A percentile compares a stretch with the other conserved stretches of the same genome.
These are phyloP conservation scores for Wasmannia auropunctata DNA, from an alignment of 1,140 invertebrate genomes.

Conservation along the genomic window DNA sequence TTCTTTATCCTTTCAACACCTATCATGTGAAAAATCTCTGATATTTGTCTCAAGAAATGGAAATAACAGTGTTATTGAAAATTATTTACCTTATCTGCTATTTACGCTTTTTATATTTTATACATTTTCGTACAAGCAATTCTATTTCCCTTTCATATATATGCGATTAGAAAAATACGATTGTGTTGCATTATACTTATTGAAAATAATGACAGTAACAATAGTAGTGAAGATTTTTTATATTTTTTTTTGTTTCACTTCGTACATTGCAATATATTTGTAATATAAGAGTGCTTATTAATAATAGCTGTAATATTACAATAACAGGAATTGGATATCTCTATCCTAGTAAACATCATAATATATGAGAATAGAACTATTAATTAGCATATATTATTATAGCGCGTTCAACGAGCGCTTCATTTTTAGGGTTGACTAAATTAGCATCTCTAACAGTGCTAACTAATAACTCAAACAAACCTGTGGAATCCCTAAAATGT, in stretches of 20 bases:
- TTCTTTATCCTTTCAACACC: not conserved
- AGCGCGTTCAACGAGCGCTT: not conserved
- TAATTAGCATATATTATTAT: conserved; percentile 45
- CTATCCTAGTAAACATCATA: conserved; percentile 1
- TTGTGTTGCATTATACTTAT: not conserved
- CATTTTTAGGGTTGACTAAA: not conserved
- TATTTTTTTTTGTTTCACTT: not conserved
- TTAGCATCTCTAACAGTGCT: conserved; percentile 24
- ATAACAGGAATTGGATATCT: not conserved
- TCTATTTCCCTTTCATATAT: not conserved
- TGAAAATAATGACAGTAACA: not conserved
- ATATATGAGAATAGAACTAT: conserved; percentile 23
- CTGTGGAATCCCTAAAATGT: not conserved
- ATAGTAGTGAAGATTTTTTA: not conserved
- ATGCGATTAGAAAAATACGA: not conserved
- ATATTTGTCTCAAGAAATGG: not conserved
- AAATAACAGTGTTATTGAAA: not conserved
- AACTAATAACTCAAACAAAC: conserved; percentile 67
- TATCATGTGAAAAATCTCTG: not conserved
- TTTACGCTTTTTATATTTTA: not conserved
- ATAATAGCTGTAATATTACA: not conserved
- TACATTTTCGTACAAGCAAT: not conserved
- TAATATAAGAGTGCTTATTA: not conserved
- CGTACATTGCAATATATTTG: not conserved
- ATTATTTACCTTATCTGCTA: not conserved